These are phyloP conservation scores for Ceraclea dissimilis DNA, from an alignment of 2,888 invertebrate species.

Conservation along the genomic window DNA sequence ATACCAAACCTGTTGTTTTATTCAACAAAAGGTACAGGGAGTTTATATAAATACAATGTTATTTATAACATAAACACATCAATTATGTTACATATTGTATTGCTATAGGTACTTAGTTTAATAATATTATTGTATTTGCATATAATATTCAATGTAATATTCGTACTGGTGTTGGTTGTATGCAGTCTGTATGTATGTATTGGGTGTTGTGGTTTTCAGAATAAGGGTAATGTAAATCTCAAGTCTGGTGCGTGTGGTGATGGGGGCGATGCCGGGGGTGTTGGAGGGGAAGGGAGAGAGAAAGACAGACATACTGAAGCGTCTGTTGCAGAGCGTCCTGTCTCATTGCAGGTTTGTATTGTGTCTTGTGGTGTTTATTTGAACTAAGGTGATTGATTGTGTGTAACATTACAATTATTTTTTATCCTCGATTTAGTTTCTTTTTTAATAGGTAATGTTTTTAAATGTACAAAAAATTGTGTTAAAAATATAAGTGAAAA, in stretches of 20 bases:
- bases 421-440: too few relatives aligned
- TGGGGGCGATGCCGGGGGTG: constrained; percentile 14
- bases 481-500: too few relatives aligned
- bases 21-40: too few relatives aligned
- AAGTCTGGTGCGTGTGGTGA: constrained; percentile 18
- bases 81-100: too few relatives aligned
- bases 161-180: constrained; percentile 14
- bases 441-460: too few relatives aligned
- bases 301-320: constrained; percentile 1
- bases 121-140: too few relatives aligned
- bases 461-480: too few relatives aligned
- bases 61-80: too few relatives aligned
- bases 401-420: background rate
- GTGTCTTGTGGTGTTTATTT: background rate
- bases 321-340: constrained; percentile 17
- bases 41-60: too few relatives aligned
- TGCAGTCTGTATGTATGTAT: background rate
- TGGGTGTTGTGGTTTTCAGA: constrained; percentile 21
- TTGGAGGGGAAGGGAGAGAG: constrained; percentile 7
- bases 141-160: too few relatives aligned
- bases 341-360: constrained; percentile 24
- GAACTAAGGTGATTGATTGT: background rate
- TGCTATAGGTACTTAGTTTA: too few relatives aligned
- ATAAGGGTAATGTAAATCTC: constrained; percentile 24
- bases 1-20: too few relatives aligned